These are phyloP conservation scores for Bathynomus jamesi DNA, from an alignment of 1,140 invertebrate species.

Conservation along the genomic window DNA sequence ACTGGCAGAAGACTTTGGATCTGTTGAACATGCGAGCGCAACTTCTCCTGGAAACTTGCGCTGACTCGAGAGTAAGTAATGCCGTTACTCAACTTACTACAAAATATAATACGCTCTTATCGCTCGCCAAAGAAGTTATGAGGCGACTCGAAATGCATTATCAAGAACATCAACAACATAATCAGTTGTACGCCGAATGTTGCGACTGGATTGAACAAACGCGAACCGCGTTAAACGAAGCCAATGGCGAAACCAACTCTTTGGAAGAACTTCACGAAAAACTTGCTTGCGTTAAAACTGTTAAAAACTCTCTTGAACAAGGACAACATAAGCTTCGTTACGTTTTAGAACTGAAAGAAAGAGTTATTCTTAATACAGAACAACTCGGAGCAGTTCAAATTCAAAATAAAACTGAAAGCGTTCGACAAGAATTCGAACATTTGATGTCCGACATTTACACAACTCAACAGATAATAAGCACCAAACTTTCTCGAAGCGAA, in stretches of 20 bases:
- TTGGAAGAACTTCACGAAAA: slow-evolving; percentile 73
- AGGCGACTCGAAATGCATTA: slow-evolving; percentile 79
- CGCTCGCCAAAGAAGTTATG: slow-evolving; percentile 87
- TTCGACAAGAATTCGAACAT: slow-evolving; percentile 81
- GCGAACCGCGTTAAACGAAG: slow-evolving; percentile 61
- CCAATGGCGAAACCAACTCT: slow-evolving; percentile 61
- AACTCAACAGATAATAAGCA: slow-evolving; percentile 28
- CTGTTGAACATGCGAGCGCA: slow-evolving; percentile 85
- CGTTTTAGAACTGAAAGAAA: slow-evolving; percentile 80
- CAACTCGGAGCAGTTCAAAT: slow-evolving; percentile 74
- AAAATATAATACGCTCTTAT: slow-evolving; percentile 86
- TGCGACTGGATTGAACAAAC: slow-evolving; percentile 83
- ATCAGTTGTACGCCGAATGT: slow-evolving; percentile 79
- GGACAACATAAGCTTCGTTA: slow-evolving; percentile 81
- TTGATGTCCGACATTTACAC: slow-evolving; percentile 60
- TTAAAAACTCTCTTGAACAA: slow-evolving; percentile 76
- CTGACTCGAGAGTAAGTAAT: slow-evolving; percentile 86
- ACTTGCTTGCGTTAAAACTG: slow-evolving; percentile 69
- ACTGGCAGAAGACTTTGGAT: slow-evolving; percentile 88
- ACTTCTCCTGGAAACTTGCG: slow-evolving; percentile 78
- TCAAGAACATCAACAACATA: slow-evolving; percentile 55
- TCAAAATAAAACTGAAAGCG: slow-evolving; percentile 76
- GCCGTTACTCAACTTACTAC: slow-evolving; percentile 87
- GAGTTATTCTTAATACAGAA: slow-evolving; percentile 85
- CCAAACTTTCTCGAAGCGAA: slow-evolving; percentile 30